These are phyloP conservation scores for Notarius lentiginosus DNA, from an alignment of 2,113 vertebrate genomes.

Conservation along the genomic window DNA sequence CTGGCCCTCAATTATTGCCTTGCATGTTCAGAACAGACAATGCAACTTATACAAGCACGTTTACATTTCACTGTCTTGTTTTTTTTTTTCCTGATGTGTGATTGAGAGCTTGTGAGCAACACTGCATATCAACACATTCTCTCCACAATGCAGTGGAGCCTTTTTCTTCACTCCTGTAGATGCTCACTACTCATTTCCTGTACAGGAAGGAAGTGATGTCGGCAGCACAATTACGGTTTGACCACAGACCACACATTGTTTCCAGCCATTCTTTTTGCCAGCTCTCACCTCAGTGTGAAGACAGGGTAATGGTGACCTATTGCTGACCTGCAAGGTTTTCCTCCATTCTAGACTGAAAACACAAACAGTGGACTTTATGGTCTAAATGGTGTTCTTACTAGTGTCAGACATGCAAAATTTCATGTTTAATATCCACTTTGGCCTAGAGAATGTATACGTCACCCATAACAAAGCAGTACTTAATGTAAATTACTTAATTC, in stretches of 20 bases:
- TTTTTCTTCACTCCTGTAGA: conserved; percentile 13
- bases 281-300: neutral
- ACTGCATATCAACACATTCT: conserved; percentile 18
- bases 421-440: neutral
- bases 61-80: neutral
- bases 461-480: neutral
- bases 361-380: neutral
- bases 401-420: neutral
- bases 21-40: neutral
- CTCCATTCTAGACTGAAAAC: no score
- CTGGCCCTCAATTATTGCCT: neutral
- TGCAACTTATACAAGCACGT: neutral
- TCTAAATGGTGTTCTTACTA: neutral
- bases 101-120: neutral
- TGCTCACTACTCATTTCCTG: conserved; percentile 49
- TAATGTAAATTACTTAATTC: neutral
- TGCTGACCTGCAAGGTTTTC: neutral
- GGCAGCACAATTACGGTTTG: conserved; percentile 54
- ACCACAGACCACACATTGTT: conserved; percentile 58
- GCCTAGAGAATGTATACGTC: neutral
- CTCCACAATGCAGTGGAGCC: neutral
- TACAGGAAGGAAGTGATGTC: conserved; percentile 57
- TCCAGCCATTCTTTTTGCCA: conserved; percentile 59
- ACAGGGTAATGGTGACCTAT: neutral
- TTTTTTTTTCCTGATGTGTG: neutral